Base-by-base conservation (phyloP, 35 echinoderm and acorn worm genomes). In the Ophioderma brevispina region DNA sequence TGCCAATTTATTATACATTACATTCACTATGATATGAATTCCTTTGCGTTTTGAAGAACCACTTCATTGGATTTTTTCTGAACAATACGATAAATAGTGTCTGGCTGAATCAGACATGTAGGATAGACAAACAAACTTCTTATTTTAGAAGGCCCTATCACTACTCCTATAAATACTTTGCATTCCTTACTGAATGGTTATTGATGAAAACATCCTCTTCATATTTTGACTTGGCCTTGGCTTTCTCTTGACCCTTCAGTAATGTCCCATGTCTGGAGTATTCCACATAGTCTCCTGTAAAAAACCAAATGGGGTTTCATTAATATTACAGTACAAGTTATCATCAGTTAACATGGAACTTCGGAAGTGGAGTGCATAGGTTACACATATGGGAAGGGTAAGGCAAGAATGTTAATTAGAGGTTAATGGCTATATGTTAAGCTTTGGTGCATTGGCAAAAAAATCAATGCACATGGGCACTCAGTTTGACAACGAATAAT, bases 161-260 rank as follows among this genome's bases (percentile, higher is more conserved):
- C n/a, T n/a, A n/a, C n/a, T n/a, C n/a, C n/a, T n/a, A n/a, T n/a
- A n/a, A n/a, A n/a, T n/a, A n/a, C n/a, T n/a, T n/a, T n/a, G n/a
- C n/a, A n/a, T n/a, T 77, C 86, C 92, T 95, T 90, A 98, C 96
- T 50, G 82, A 83, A 32, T 98, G 96, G 38, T 98, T 98, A 49
- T 84, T 95, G 34, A 76, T 86, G 10, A 90, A 93, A 33, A 95
- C 81, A 75, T 98, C 96, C 38, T 98, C 96, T 80, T 98, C 87
- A 87, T 98, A 98, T 55, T 94, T 92, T 3, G 96, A 98, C 39
- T 98, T 98, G 38, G 79, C 90, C 55, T 92, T 92, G 39, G 96
- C 96, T 86, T 91, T 98, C 80, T 98, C 96, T 49, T 95, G 96
- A 1, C 96, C 96, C 84, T 98, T 98, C 37, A 98, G 90, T 31